Evolutionary conservation across 2,113 vertebrate genomes (phyloP), one percentile per base, ranked within the genome.

Genomic region (Gymnobelideus leadbeateri): DNA sequence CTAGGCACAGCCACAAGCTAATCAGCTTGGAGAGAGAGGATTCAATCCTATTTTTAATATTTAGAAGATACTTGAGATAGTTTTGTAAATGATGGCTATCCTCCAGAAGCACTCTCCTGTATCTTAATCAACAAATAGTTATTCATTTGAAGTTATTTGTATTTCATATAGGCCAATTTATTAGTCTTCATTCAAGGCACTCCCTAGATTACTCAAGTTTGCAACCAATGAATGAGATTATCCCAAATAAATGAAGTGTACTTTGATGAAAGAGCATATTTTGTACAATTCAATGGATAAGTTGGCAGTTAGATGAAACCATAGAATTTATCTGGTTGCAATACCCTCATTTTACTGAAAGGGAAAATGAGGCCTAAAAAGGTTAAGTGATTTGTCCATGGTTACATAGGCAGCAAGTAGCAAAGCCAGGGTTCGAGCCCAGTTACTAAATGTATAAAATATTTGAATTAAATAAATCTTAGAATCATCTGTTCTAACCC

Each of bases 11-110:
- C 37, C 68, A 77, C 16, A 51, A 21, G 89, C 91, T 95, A 95
- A 95, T 92, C 89, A 93, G 94, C 89, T 92, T 89, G 25, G 93
- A 92, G 94, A 95, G 91, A 89, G 96, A 95, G 92, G 89, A 96
- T 93, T 96, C 94, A 92, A 93, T 97, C 95, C 97, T 96, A 96
- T 97, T 97, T 98, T 97, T 97, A 97, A 95, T 90, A 94, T 49
- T 96, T 94, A 97, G 95, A 90, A 94, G 61, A 91, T 94, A 94
- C 84, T 95, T 95, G 95, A 92, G 95, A 55, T 54, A 47, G 94
- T 93, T 97, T 95, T 97, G 90, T 94, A 94, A 97, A 95, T 92
- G 77, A 96, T 96, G 95, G 92, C 93, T 94, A 89, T 94, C 96
- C 96, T 95, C 96, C 92, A 90, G 93, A 93, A 89, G 93, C 90